These are phyloP conservation scores for Esox niger DNA, from an alignment of 2,113 vertebrate species.

Conservation along the genomic window DNA sequence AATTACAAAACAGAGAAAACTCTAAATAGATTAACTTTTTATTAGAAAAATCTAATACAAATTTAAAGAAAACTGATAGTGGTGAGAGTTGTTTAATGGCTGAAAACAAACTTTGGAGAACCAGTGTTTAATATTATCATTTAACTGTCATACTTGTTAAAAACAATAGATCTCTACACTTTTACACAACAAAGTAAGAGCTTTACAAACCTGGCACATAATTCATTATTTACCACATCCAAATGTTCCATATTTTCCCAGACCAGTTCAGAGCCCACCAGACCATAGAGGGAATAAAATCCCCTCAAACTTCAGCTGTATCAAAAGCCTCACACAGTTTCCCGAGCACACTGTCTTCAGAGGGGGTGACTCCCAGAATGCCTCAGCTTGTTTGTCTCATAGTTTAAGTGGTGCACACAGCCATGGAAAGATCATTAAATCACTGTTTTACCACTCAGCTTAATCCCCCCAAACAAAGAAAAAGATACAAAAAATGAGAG, in stretches of 20 bases:
- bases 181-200: not conserved
- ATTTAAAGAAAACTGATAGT: too few relatives aligned
- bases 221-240: slow-evolving; percentile 30
- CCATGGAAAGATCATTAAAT: slow-evolving; percentile 80
- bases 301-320: slow-evolving; percentile 54
- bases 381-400: slow-evolving; percentile 68
- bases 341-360: slow-evolving; percentile 63
- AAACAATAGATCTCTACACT: too few relatives aligned
- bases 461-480: slow-evolving; percentile 72
- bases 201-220: not conserved
- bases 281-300: slow-evolving; percentile 60
- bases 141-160: too few relatives aligned
- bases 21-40: too few relatives aligned
- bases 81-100: too few relatives aligned
- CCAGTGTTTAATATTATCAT: too few relatives aligned
- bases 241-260: slow-evolving; percentile 70
- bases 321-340: slow-evolving; percentile 67
- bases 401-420: slow-evolving; percentile 72
- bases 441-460: slow-evolving; percentile 79
- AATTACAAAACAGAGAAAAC: too few relatives aligned
- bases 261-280: slow-evolving; percentile 54
- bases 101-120: too few relatives aligned
- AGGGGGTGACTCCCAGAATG: slow-evolving; percentile 69
- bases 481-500: slow-evolving; percentile 59
- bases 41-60: too few relatives aligned